Conservation (phyloP, 2,113 vertebrate species). For the Uropsilus gracilis region DNA sequence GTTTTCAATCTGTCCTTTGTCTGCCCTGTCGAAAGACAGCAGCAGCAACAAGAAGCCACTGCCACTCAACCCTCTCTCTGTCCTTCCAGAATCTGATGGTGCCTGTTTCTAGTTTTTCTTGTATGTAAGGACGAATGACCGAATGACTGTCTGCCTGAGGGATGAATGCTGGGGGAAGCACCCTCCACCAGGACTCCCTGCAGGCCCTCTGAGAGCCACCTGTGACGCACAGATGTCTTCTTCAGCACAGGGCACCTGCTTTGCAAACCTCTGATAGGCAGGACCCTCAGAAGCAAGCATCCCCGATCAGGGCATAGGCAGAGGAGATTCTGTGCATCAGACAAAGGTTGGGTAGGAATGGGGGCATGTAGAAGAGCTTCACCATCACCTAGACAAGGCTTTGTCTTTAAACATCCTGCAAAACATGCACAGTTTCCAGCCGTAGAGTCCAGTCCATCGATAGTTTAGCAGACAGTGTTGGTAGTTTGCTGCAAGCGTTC, state of each 20-base stretch:
- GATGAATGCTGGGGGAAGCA: not conserved
- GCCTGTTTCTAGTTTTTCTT: constrained; percentile 15
- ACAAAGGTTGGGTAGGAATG: not conserved
- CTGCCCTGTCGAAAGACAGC: too few relatives aligned
- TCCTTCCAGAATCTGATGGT: not conserved
- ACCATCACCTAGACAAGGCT: not conserved
- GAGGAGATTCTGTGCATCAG: not conserved
- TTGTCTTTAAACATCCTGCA: not conserved
- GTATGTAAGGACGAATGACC: not conserved
- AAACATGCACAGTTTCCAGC: not conserved
- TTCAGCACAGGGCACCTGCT: not conserved
- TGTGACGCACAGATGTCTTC: constrained; percentile 49
- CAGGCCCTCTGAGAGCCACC: not conserved
- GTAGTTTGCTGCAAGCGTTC: not conserved
- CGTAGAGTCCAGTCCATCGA: not conserved
- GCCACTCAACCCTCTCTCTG: not conserved
- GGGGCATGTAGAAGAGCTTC: not conserved
- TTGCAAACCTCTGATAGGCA: not conserved
- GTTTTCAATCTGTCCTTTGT: too few relatives aligned
- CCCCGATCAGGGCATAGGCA: not conserved
- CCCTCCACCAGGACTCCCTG: not conserved
- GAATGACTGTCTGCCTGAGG: not conserved
- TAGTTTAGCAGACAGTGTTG: not conserved
- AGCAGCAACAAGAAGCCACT: not conserved
- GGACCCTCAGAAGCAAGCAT: not conserved